Conservation (phyloP, 2,113 vertebrate genomes). For the Uria aalge region DNA sequence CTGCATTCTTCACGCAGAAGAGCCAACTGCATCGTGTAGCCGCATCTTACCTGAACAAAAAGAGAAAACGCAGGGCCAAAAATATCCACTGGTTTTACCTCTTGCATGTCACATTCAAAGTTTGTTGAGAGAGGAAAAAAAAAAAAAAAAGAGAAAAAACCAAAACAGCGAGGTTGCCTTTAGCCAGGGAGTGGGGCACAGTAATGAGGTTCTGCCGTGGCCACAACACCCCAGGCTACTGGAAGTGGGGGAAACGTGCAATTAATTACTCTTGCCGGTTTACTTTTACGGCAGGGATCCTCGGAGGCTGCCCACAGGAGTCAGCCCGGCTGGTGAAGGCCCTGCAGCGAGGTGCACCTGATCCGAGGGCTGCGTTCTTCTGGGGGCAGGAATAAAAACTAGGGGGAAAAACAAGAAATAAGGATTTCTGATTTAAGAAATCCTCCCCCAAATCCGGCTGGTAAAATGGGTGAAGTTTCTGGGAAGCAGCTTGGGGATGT, state of each 20-base stretch:
- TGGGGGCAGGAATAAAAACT: neutral
- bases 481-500: neutral
- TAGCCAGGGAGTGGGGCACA: neutral
- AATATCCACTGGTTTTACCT: neutral
- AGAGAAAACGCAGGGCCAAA: neutral
- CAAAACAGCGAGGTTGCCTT: neutral
- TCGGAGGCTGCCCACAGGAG: neutral
- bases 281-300: neutral
- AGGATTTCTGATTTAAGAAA: neutral
- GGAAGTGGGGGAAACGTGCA: neutral
- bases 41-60: neutral
- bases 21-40: neutral
- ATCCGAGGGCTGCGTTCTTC: neutral
- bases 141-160: neutral
- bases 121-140: neutral
- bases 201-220: accelerated
- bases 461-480: neutral
- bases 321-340: neutral
- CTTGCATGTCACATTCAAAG: neutral
- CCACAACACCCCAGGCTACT: neutral
- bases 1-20: neutral
- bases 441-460: neutral
- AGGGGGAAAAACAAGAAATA: neutral
- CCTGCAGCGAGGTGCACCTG: accelerated
- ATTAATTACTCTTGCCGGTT: neutral